A percentile compares a stretch with the other conserved stretches of the same genome.
Conservation (phyloP, 2,888 invertebrate species). For the Lysandra bellargus region DNA sequence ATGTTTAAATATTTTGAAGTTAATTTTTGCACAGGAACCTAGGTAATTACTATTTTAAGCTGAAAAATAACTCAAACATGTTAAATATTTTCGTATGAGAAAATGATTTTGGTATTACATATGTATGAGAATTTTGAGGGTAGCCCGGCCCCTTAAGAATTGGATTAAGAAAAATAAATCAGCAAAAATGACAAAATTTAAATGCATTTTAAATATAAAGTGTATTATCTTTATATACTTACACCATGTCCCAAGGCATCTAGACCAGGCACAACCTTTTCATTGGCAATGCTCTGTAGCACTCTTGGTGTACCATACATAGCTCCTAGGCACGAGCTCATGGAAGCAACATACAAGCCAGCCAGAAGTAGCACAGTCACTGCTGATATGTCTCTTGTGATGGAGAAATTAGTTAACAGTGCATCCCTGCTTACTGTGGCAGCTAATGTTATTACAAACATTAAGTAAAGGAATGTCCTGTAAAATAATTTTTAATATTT, state of each 20-base stretch:
- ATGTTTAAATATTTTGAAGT: too few relatives aligned
- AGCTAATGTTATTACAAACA: conserved; percentile 94
- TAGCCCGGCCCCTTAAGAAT: background rate
- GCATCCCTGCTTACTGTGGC: conserved; percentile 89
- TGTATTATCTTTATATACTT: conserved; percentile 56
- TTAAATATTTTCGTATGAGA: too few relatives aligned
- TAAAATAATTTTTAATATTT: conserved; percentile 32
- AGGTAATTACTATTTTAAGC: too few relatives aligned
- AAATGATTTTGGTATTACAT: too few relatives aligned
- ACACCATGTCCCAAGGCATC: conserved; percentile 93
- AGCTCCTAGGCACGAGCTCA: conserved; percentile 96
- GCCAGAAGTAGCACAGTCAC: conserved; percentile 90
- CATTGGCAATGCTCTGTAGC: conserved; percentile 96
- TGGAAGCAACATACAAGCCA: conserved; percentile 96
- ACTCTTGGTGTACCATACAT: conserved; percentile 98
- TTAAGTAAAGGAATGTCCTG: conserved; percentile 92
- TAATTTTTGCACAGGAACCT: too few relatives aligned
- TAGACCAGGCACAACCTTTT: conserved; percentile 96
- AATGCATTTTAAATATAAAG: conserved; percentile 10
- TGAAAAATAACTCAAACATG: too few relatives aligned
- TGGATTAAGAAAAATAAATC: conserved; percentile 18
- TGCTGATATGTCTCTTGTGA: conserved; percentile 94
- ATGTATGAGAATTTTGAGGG: too few relatives aligned
- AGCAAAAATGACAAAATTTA: background rate
- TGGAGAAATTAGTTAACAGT: conserved; percentile 90